These are phyloP conservation scores for Lasioglossum vierecki DNA, from an alignment of 2,888 invertebrate species.

Conservation along the genomic window DNA sequence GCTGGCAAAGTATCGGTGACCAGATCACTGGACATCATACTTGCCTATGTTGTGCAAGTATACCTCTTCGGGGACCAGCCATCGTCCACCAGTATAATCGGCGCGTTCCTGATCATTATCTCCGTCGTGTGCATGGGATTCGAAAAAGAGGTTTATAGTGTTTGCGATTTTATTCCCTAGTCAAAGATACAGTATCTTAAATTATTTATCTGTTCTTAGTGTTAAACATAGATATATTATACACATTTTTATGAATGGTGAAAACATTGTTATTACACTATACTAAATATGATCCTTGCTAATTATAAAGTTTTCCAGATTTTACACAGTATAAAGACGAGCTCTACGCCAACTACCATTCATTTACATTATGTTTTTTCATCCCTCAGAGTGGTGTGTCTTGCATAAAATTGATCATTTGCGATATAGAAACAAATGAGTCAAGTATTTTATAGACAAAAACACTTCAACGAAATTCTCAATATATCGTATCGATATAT, in stretches of 20 bases:
- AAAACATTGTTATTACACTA: conserved; percentile 53
- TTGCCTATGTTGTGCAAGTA: conserved; percentile 84
- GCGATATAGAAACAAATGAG: conserved; percentile 24
- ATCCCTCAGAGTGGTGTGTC: conserved; percentile 36
- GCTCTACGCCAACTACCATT: conserved; percentile 39
- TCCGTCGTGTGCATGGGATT: conserved; percentile 84
- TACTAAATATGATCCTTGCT: conserved; percentile 46
- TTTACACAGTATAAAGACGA: conserved; percentile 46
- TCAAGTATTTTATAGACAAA: conserved; percentile 29
- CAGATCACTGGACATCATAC: conserved; percentile 84
- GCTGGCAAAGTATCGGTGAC: conserved; percentile 85
- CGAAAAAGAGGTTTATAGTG: conserved; percentile 82
- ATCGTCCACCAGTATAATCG: conserved; percentile 81
- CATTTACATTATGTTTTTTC: conserved; percentile 42
- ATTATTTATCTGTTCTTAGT: conserved; percentile 62
- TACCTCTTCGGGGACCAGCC: conserved; percentile 83
- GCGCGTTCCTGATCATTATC: conserved; percentile 82
- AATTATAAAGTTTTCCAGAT: conserved; percentile 51
- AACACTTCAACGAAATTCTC: conserved; percentile 30
- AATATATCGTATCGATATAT: not conserved
- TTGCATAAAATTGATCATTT: conserved; percentile 28
- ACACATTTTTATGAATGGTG: conserved; percentile 63
- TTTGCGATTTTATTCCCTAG: conserved; percentile 82
- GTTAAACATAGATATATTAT: conserved; percentile 60
- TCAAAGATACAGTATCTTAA: conserved; percentile 66